Evolutionary conservation across 2,888 invertebrate genomes (phyloP), one percentile per base, ranked within the genome.

Genomic region (Eupithecia dodoneata): DNA sequence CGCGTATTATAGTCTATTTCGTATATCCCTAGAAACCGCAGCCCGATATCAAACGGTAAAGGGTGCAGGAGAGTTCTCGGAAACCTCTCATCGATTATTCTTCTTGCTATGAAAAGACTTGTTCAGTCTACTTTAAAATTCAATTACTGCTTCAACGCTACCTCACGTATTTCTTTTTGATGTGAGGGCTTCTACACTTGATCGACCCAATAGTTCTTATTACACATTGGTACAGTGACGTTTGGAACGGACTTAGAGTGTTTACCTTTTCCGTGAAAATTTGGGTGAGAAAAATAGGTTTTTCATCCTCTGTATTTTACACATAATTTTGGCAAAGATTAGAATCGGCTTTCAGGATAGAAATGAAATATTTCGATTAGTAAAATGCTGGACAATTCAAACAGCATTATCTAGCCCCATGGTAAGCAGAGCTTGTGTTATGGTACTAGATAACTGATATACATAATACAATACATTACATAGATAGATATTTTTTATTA

Each of bases 111-210:
- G 67, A 45, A 45, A 45, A 45, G 69, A 67, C 52, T 59, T 41
- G 69, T 69, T 63, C 30, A 44, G 13, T 71, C 71, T 71, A 52
- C 18, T 71, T 30, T 71, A 71, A 45, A 69, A 69, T 69, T 69
- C 55, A 52, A 72, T 72, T 72, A 45, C 67, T 45, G 10, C 45
- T 44, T n/a, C 30, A 10, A 18, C n/a, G 44, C 5, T 42, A n/a
- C n/a, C 44, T 45, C 10, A 45, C 18, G 67, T 69, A 66, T 15
- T 66, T 66, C 42, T 42, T 63, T 63, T 30, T 4, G 63, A 42
- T 66, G 18, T 3, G 10, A 67, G 15, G 67, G 67, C 15, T 9
- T 45, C 44, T 7, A 30, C 63, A 63, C 10, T 10, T 63, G 4
- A 63, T 63, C 18, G 30, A 30, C 10, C 9, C 18, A 18, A 18